Evolutionary conservation across 1,140 invertebrate genomes (phyloP).

Genomic region (Trachymyrmex septentrionalis): DNA sequence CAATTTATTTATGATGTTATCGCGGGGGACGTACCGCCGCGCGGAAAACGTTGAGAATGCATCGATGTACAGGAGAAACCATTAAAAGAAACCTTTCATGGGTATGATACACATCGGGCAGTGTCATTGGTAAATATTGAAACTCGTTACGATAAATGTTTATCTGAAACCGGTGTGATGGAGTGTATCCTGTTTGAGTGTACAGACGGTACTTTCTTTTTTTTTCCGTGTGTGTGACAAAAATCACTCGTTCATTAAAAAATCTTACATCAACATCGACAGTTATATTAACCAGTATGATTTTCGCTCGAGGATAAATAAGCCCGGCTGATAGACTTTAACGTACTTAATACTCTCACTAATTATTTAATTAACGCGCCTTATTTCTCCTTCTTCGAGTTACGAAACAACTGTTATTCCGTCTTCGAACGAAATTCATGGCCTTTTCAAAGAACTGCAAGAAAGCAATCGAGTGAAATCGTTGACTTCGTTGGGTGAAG

Average conservation of each 20-base stretch:
- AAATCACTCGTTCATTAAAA: slow-evolving; percentile 22
- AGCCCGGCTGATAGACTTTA: background rate
- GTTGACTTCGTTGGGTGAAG: slow-evolving; percentile 42
- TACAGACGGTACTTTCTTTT: slow-evolving; percentile 33
- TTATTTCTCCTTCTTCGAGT: slow-evolving; percentile 11
- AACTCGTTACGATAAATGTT: slow-evolving; percentile 58
- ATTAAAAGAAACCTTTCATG: slow-evolving; percentile 30
- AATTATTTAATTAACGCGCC: slow-evolving; percentile 53
- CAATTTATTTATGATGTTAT: slow-evolving; percentile 49
- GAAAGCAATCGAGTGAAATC: slow-evolving; percentile 53
- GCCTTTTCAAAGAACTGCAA: slow-evolving; percentile 1
- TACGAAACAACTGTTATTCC: slow-evolving; percentile 39
- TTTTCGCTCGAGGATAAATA: slow-evolving; percentile 28
- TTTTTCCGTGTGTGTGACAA: background rate
- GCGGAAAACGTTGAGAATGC: background rate
- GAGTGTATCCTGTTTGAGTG: slow-evolving; percentile 40
- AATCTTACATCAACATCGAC: slow-evolving; percentile 16
- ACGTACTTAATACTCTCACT: slow-evolving; percentile 9
- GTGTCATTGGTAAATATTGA: slow-evolving; percentile 54
- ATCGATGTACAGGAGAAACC: slow-evolving; percentile 8
- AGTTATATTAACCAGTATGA: background rate
- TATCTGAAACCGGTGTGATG: slow-evolving; percentile 42
- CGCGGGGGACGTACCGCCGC: background rate
- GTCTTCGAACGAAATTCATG: slow-evolving; percentile 5
- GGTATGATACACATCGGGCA: slow-evolving; percentile 23